Conservation (phyloP, 2,888 invertebrate genomes). For the Cataglyphis rosenhaueri region DNA sequence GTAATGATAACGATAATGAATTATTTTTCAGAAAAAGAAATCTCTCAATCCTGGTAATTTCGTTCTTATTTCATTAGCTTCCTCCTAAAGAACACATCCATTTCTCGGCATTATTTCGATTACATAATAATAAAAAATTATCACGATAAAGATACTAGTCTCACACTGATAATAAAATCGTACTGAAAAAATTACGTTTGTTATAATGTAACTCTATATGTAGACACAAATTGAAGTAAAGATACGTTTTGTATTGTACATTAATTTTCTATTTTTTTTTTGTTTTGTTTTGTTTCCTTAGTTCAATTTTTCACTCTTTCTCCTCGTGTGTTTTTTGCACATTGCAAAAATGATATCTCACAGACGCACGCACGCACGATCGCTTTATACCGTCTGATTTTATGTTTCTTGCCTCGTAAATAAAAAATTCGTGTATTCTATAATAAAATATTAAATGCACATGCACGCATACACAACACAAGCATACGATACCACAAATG, state of each 20-base stretch:
- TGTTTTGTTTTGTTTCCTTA: background rate
- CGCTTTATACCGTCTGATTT: background rate
- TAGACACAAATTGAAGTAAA: slow-evolving; percentile 6
- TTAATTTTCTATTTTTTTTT: background rate
- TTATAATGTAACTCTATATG: background rate
- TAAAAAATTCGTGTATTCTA: background rate
- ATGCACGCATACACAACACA: slow-evolving; percentile 29
- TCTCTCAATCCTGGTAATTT: slow-evolving; percentile 1
- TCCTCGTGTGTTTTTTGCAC: slow-evolving; percentile 6
- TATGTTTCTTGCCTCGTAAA: background rate
- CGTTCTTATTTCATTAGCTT: slow-evolving; percentile 50
- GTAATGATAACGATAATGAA: background rate
- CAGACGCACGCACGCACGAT: background rate
- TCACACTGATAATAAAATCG: slow-evolving; percentile 6
- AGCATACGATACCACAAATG: slow-evolving; percentile 36
- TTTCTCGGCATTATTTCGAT: slow-evolving; percentile 58
- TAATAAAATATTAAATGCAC: slow-evolving; percentile 43
- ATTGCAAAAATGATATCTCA: background rate
- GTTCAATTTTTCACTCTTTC: slow-evolving; percentile 6
- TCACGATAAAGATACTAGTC: background rate
- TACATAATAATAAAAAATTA: slow-evolving; percentile 68
- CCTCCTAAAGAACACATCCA: slow-evolving; percentile 63
- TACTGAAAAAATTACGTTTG: slow-evolving; percentile 27
- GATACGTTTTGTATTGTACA: background rate
- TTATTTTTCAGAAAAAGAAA: background rate